These are phyloP conservation scores for Lophotriccus pileatus DNA, from an alignment of 2,797 vertebrate genomes.

Conservation along the genomic window DNA sequence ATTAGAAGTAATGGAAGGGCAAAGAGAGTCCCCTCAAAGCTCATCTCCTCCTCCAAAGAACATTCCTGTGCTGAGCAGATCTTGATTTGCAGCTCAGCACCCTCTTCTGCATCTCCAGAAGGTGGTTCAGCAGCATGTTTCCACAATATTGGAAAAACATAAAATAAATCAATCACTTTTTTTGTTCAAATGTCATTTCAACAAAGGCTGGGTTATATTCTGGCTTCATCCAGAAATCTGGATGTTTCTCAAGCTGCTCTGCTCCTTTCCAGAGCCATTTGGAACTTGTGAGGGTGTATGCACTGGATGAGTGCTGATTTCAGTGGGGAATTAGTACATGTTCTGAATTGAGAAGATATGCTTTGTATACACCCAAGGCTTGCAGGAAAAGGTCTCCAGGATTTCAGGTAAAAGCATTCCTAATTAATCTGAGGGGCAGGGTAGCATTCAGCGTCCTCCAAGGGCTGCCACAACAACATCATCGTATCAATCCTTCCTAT, in stretches of 20 bases:
- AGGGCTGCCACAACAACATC: neutral
- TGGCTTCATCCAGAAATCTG: neutral
- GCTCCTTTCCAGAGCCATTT: neutral
- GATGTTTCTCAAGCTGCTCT: neutral
- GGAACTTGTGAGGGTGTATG: neutral
- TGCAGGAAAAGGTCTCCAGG: slow-evolving; percentile 22
- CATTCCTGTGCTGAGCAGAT: neutral
- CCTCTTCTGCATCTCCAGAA: neutral
- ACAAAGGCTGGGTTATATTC: neutral
- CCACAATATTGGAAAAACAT: neutral
- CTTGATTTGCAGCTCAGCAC: neutral
- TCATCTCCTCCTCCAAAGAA: neutral
- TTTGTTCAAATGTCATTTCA: neutral
- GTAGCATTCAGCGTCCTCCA: neutral
- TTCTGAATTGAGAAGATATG: slow-evolving; percentile 42
- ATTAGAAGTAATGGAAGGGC: neutral
- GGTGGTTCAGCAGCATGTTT: neutral
- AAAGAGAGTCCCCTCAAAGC: neutral
- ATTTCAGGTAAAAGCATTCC: slow-evolving; percentile 13
- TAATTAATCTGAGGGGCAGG: slow-evolving; percentile 52
- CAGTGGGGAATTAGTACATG: slow-evolving; percentile 28
- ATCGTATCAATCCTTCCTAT: neutral
- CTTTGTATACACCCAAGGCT: neutral
- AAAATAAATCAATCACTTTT: neutral
- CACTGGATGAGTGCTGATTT: neutral